These are phyloP conservation scores for Scolopax rusticola DNA, from an alignment of 2,797 vertebrate species.

Conservation along the genomic window DNA sequence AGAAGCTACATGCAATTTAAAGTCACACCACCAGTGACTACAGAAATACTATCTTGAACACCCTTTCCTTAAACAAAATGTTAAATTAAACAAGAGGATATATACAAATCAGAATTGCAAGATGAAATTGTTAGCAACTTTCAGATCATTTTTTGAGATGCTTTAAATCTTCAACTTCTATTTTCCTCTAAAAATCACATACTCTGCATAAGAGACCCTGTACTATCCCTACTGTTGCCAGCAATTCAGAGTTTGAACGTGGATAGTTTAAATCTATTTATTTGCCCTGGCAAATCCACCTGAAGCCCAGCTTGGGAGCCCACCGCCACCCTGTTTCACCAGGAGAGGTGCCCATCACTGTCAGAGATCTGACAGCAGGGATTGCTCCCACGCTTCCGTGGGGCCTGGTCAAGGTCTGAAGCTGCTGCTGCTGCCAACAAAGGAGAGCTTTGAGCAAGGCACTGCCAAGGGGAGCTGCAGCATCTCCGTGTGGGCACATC, in stretches of 20 bases:
- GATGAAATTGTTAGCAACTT: not conserved
- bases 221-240: not conserved
- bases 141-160: not conserved
- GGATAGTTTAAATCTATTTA: not conserved
- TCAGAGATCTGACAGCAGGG: not conserved
- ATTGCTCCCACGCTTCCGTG: rapidly evolving
- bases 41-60: not conserved
- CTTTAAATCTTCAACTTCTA: not conserved
- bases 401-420: no score
- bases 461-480: not conserved
- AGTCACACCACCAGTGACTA: not conserved
- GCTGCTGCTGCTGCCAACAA: not conserved
- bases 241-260: not conserved
- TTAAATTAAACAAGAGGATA: not conserved
- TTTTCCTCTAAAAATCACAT: not conserved
- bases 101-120: not conserved
- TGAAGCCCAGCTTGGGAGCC: not conserved
- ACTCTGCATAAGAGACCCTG: not conserved
- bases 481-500: no score
- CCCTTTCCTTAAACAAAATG: not conserved
- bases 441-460: not conserved
- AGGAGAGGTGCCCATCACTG: not conserved
- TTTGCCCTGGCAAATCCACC: not conserved
- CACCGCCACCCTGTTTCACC: no score
- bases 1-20: not conserved